Percentiles rank a stretch among this genome's conserved stretches.
These are phyloP conservation scores for Prunella himalayana DNA, from an alignment of 2,113 vertebrate species.

Conservation along the genomic window DNA sequence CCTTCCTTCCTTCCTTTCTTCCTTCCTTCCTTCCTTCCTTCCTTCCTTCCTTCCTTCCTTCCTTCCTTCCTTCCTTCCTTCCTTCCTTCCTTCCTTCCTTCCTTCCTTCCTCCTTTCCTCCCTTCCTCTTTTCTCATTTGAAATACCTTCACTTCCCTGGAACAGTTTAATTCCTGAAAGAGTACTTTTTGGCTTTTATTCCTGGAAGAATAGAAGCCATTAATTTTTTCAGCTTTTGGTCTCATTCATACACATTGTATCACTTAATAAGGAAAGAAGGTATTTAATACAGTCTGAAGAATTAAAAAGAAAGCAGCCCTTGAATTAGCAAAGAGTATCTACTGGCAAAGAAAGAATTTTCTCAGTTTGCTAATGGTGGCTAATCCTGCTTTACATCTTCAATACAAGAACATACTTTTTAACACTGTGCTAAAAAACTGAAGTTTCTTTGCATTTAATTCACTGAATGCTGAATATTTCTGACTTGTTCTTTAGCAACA, in stretches of 20 bases:
- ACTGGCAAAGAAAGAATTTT: background rate
- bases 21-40: too few relatives aligned
- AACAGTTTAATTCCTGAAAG: background rate
- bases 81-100: fast-evolving
- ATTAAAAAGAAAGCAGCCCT: background rate
- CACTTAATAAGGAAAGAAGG: background rate
- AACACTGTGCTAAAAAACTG: background rate
- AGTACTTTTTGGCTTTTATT: background rate
- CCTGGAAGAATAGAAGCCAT: background rate
- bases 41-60: fast-evolving
- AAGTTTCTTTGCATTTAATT: background rate
- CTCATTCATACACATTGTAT: background rate
- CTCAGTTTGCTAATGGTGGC: background rate
- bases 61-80: background rate
- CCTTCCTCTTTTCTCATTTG: background rate
- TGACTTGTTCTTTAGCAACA: background rate
- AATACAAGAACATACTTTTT: background rate
- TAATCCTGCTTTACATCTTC: background rate
- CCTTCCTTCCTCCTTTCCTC: fast-evolving
- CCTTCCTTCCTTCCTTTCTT: fast-evolving
- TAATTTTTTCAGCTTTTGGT: background rate
- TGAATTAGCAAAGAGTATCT: background rate
- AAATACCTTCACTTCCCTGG: background rate
- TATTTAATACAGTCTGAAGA: background rate
- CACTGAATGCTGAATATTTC: background rate